Conservation (phyloP, 2,888 invertebrate species). For the Tromatobia lineatoria region DNA sequence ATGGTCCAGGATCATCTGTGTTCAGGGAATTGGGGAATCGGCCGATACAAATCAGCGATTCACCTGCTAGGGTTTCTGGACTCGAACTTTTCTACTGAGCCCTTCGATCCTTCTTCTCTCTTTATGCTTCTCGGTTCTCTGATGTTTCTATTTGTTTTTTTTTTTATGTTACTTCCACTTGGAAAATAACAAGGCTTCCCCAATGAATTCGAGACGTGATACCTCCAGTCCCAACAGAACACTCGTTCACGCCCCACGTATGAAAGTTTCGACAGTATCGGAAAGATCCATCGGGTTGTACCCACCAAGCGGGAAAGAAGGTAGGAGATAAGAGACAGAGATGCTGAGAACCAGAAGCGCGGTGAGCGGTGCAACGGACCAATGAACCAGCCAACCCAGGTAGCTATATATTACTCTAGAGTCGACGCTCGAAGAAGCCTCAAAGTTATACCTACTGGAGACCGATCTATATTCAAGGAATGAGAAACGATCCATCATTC, state of each 20-base stretch:
- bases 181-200: constrained; percentile 14
- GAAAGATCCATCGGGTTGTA: constrained; percentile 71
- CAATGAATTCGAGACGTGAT: constrained; percentile 50
- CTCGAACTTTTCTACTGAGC: constrained; percentile 21
- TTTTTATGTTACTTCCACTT: constrained; percentile 26
- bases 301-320: constrained; percentile 3
- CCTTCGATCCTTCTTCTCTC: background rate
- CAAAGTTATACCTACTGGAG: constrained; percentile 70
- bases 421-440: constrained; percentile 7
- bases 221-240: constrained; percentile 70
- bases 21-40: background rate
- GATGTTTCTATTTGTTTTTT: constrained; percentile 15
- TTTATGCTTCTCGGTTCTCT: constrained; percentile 11
- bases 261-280: constrained; percentile 76
- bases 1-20: background rate
- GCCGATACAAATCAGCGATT: constrained; percentile 17
- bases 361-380: constrained; percentile 1
- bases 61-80: constrained; percentile 20
- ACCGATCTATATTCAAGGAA: constrained; percentile 77
- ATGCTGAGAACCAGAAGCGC: constrained; percentile 36
- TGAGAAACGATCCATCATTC: constrained; percentile 77
- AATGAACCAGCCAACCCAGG: constrained; percentile 17
- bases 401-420: constrained; percentile 12
- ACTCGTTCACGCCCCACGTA: constrained; percentile 74
- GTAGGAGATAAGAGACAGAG: background rate